A percentile compares a stretch with the other conserved stretches of the same genome.
Evolutionary conservation across 2,888 invertebrate genomes (phyloP).

Genomic region (Cheilosia pagana): DNA sequence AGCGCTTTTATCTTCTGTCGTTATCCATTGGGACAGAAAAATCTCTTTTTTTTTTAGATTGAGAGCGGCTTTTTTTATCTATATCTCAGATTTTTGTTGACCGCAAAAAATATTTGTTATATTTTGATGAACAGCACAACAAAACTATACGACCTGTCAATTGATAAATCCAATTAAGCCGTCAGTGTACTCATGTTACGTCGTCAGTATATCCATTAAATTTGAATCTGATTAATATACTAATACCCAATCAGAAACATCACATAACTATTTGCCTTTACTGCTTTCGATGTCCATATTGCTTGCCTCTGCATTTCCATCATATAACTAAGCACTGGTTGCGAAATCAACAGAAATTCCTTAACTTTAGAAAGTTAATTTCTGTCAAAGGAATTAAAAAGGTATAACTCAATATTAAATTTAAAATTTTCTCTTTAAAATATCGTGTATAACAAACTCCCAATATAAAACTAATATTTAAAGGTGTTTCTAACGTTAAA

Average conservation of each 20-base stretch:
- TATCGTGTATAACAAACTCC: conserved; percentile 10
- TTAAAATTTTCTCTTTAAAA: conserved; percentile 11
- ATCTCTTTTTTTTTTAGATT: too few relatives aligned
- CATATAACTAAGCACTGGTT: background rate
- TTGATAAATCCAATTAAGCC: too few relatives aligned
- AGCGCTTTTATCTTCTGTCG: too few relatives aligned
- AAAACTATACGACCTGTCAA: too few relatives aligned
- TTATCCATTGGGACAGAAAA: too few relatives aligned
- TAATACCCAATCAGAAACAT: background rate
- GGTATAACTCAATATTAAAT: background rate
- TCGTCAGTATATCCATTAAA: too few relatives aligned
- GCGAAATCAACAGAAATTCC: background rate
- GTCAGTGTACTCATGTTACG: too few relatives aligned
- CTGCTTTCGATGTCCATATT: background rate
- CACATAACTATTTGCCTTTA: background rate
- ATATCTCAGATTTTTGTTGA: too few relatives aligned
- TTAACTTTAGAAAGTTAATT: background rate
- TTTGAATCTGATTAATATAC: too few relatives aligned
- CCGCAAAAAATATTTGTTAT: too few relatives aligned
- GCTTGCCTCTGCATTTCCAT: conserved; percentile 9
- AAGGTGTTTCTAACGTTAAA: conserved; percentile 33
- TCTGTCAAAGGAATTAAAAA: background rate
- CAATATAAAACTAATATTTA: conserved; percentile 1
- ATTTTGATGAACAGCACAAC: too few relatives aligned
- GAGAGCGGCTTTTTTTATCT: too few relatives aligned